Evolutionary conservation across 2,113 vertebrate species (phyloP), one percentile per base, ranked within the genome.

Genomic region (Mustela lutreola): DNA sequence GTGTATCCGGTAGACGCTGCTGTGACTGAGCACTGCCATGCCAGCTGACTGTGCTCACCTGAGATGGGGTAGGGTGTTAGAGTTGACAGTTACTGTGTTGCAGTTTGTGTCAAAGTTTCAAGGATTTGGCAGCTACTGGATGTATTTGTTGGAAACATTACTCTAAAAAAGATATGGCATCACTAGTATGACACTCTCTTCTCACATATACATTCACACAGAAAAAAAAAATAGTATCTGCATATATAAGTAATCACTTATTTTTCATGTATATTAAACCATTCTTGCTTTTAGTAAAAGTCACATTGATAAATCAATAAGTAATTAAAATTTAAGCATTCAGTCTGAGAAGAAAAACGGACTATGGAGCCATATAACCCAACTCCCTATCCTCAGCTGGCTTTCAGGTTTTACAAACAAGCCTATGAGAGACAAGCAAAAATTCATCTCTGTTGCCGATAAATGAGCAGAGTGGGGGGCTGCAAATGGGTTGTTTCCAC

Each of bases 241-340:
- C n/a, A 67, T 12, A 73, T 56, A 45, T 4, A 90, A 24, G 22
- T 60, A 53, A 53, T 70, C 56, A 92, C 83, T 96, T 85, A 86
- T 80, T 95, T 96, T 97, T 78, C 53, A 95, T 92, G 42, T 36
- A 85, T 92, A 75, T 96, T 81, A 96, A 96, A 91, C 78, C 39
- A 67, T n/a, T 89, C 91, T 82, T 88, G 91, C 67, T 95, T 92
- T 97, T 92, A 95, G 87, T 76, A 95, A 84, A 97, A 97, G 88
- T 94, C 62, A 79, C 75, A 76, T 88, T 45, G 73, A 96, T 95
- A 97, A 92, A 78, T 95, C 96, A 93, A 60, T 97, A 95, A 97
- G 60, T 93, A 96, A 98, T 97, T 95, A 95, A 96, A 96, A 91
- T 82, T 33, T 70, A 96, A 97, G 19, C 22, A 96, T 96, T 96